These are phyloP conservation scores for Macropus fuliginosus DNA, from an alignment of 2,797 vertebrate genomes.

Conservation along the genomic window DNA sequence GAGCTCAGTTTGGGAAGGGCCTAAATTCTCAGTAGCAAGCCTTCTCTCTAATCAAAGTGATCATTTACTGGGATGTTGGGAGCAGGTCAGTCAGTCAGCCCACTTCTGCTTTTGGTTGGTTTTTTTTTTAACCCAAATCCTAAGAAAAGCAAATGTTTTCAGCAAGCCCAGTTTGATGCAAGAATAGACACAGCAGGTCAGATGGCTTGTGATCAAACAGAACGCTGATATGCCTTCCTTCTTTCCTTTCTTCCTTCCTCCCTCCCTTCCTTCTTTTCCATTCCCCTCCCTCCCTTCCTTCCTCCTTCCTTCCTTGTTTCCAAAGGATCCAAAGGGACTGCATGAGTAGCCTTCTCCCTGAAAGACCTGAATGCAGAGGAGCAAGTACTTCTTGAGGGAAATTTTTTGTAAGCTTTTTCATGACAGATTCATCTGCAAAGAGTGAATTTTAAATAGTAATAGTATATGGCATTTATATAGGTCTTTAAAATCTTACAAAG, in stretches of 20 bases:
- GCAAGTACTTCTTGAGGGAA: neutral
- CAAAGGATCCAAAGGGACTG: constrained; percentile 18
- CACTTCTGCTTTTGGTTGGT: constrained; percentile 11
- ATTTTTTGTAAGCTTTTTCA: neutral
- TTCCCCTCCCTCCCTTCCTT: neutral
- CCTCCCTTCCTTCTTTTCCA: neutral
- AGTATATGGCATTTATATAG: neutral
- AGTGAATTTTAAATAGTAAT: constrained; percentile 31
- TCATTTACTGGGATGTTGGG: constrained; percentile 66
- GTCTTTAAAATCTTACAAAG: neutral
- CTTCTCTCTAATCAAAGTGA: constrained; percentile 58
- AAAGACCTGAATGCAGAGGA: constrained; percentile 20
- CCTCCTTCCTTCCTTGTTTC: neutral
- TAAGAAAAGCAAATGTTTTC: constrained; percentile 62
- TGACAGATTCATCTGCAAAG: neutral
- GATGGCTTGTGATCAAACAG: constrained; percentile 56
- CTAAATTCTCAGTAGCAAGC: constrained; percentile 51
- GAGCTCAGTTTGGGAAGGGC: constrained; percentile 44
- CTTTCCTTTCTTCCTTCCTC: neutral
- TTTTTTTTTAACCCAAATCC: constrained; percentile 39
- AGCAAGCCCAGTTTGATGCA: constrained; percentile 51
- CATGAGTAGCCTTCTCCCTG: neutral
- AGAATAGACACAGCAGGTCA: constrained; percentile 36
- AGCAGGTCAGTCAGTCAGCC: constrained; percentile 40
- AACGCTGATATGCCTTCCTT: neutral